Base-by-base conservation (phyloP, 2,888 invertebrate species). In the Drosophila merina region DNA sequence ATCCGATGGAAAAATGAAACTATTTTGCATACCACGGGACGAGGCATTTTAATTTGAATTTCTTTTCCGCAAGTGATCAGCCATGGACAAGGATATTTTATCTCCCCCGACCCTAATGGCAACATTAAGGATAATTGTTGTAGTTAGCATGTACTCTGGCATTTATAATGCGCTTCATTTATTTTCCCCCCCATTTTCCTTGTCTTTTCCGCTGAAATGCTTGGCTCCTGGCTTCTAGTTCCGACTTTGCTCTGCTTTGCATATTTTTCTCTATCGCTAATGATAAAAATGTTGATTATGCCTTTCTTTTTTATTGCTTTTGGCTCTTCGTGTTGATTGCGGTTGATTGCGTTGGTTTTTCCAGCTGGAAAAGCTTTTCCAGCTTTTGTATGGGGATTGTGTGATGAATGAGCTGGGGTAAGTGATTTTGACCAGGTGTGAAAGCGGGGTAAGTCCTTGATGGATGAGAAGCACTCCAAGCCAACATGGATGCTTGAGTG, bases 81-180 rank as follows among this genome's bases (percentile, higher is more conserved):
- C 76, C 67, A 31, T 50, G 67, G 63, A 62, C 66, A 64, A 64
- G 49, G 66, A 64, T 66, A 62, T 62, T 64, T 64, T 2, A 20
- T 20, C 45, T 52, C 26, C 33, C 31, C 51, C 48, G 47, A 25
- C 47, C 55, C 78, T 86, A 88, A 81, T 82, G 87, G 82, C 88
- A 81, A 83, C 82, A 83, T 83, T 83, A 83, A 86, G 87, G 82
- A 88, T 83, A 83, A 83, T 83, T 83, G 82, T 83, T 88, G 82
- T 83, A 83, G 82, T 83, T 83, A 83, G 88, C 81, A 81, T 81
- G 81, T 83, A 83, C 87, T 83, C 85, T 84, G 85, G 88, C 86
- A 83, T 83, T 83, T 83, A 84, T 88, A 88, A 83, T 83, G 82
- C 84, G 75, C 88, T 82, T 88, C 82, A 88, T 88, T 88, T 84